Evolutionary conservation across 92 coral and sea anemone genomes (phyloP), one percentile per base, ranked within the genome.

Genomic region (Porites cylindrica): DNA sequence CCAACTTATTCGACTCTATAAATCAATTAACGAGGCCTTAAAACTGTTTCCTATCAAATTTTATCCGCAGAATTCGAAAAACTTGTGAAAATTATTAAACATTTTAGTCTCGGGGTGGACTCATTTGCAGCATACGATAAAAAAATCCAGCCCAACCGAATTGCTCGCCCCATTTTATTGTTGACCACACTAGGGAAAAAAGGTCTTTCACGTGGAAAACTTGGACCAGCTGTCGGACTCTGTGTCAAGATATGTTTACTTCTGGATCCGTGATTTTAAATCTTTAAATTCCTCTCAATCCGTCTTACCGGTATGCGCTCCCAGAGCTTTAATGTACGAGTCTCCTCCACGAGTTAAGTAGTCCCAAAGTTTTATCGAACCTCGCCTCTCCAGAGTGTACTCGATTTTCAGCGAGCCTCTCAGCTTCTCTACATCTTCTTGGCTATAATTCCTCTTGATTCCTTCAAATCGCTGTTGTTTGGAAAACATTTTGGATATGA

Each of bases 301-400:
- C n/a, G 2, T 7, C 80, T 72, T 91, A 96, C 99, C 99, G n/a
- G 99, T 96, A 2, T 93, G 88, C 8, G 99, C 96, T 24, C 99
- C 99, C 6, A 96, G 88, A n/a, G 98, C 96, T 71, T 96, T 96
- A 10, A 92, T 86, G 82, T 95, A 96, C 17, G 81, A 88, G 32
- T 81, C 84, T 69, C 96, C 94, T 53, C 99, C 99, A 43, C 91
- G 90, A n/a, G 94, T 95, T 29, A 96, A 74, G 74, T 85, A 90
- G 24, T 86, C 89, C 99, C 99, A 96, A 32, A 96, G 91, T 73
- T 90, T 90, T 71, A 85, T 94, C 2, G 99, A 91, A 10, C 99
- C 98, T 38, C 96, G 93, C 76, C 82, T 96, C 24, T 98, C 95
- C 69, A 96, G 87, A 11, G 99, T 93, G 78, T 96, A 84, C 69